phyloP scores from a whole-genome alignment of 2,113 vertebrate species.

The Emydocephalus ijimae region DNA sequence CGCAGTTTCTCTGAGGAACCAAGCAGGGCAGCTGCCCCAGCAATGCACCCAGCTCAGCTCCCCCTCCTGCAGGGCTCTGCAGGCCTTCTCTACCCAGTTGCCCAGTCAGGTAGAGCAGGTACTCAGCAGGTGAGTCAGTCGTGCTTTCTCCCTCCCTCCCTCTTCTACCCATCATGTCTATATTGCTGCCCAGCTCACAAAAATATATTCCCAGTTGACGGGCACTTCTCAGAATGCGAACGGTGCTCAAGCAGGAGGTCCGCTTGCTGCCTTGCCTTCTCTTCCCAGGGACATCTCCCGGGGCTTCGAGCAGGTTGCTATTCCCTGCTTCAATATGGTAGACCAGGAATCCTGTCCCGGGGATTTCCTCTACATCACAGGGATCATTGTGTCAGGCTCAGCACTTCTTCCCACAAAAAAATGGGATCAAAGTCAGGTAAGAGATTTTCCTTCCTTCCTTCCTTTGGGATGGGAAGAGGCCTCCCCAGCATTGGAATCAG shows the following conservation, averaged over 20 bases:
- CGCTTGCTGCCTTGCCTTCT: no score
- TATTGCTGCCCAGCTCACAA: neutral
- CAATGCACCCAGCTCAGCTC: neutral
- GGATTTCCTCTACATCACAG: slow-evolving; percentile 1
- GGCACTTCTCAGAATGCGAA: accelerated
- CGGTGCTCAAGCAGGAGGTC: accelerated
- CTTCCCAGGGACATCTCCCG: slow-evolving; percentile 14
- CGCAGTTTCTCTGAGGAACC: neutral
- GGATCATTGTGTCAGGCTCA: neutral
- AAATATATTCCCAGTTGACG: neutral
- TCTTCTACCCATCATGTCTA: neutral
- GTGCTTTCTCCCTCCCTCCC: neutral
- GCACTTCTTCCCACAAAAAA: no score
- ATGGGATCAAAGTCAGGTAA: neutral
- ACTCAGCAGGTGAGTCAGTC: slow-evolving; percentile 4
- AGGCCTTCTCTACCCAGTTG: neutral
- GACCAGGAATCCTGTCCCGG: neutral
- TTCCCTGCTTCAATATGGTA: slow-evolving; percentile 6
- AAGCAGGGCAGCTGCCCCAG: neutral
- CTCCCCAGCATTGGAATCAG: neutral
- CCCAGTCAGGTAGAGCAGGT: neutral
- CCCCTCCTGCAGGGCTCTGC: neutral
- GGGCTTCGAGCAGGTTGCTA: slow-evolving; percentile 2
- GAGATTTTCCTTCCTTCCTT: neutral
- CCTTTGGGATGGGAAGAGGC: neutral